Percentiles rank a stretch among this genome's conserved stretches.
These are phyloP conservation scores for Eleutherodactylus coqui DNA, from an alignment of 2,797 vertebrate species.

Conservation along the genomic window DNA sequence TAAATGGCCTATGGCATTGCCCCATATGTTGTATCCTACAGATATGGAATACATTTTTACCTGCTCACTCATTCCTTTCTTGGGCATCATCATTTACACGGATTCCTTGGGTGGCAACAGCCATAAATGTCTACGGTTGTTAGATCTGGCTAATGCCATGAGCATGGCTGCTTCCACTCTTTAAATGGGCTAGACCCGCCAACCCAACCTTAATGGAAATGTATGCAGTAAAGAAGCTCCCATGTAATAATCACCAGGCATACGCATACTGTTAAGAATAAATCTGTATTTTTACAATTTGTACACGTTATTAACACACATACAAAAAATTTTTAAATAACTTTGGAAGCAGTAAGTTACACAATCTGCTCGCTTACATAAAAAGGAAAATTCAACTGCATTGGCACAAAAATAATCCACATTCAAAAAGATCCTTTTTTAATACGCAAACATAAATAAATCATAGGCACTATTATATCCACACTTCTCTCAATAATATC, in stretches of 20 bases:
- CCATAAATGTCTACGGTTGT: too few species aligned
- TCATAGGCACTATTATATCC: slow-evolving; percentile 95
- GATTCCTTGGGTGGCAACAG: too few species aligned
- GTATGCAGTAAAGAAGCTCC: background rate
- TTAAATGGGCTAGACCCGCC: background rate
- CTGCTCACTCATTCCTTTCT: too few species aligned
- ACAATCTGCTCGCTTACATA: slow-evolving; percentile 81
- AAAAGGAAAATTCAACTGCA: slow-evolving; percentile 82
- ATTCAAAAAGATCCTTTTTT: slow-evolving; percentile 79
- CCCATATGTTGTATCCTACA: too few species aligned
- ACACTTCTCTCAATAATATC: slow-evolving; percentile 72
- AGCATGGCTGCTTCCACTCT: too few species aligned
- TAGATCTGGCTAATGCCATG: too few species aligned
- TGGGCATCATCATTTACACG: too few species aligned
- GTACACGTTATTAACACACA: slow-evolving; percentile 81
- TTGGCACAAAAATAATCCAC: slow-evolving; percentile 89
- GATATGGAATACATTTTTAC: too few species aligned
- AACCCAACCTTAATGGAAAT: background rate
- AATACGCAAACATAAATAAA: slow-evolving; percentile 87
- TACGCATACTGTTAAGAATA: slow-evolving; percentile 75
- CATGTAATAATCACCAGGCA: slow-evolving; percentile 4
- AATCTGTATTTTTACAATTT: slow-evolving; percentile 80
- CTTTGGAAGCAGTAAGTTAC: slow-evolving; percentile 80
- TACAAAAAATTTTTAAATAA: slow-evolving; percentile 82
- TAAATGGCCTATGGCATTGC: too few species aligned